phyloP scores from a whole-genome alignment of 2,113 vertebrate genomes.

The Lutjanus erythropterus region DNA sequence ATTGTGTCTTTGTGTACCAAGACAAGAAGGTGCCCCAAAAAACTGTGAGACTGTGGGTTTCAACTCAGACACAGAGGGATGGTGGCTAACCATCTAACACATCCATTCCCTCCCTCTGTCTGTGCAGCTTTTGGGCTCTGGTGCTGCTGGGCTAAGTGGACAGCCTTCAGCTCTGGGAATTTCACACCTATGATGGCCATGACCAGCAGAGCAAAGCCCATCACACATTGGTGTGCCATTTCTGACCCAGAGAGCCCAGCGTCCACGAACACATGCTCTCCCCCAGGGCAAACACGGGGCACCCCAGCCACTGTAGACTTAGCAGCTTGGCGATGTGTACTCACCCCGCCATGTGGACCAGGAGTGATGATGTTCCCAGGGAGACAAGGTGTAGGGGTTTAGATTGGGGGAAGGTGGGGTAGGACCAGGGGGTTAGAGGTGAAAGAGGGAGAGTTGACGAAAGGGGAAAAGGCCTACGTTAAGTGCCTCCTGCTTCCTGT shows the following conservation, averaged over 20 bases:
- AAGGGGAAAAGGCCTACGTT: background rate
- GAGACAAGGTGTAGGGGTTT: slow-evolving; percentile 44
- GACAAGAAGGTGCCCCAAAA: slow-evolving; percentile 17
- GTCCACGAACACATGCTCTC: slow-evolving; percentile 69
- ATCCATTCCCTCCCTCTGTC: slow-evolving; percentile 44
- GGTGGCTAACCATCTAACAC: slow-evolving; percentile 53
- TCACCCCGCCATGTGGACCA: slow-evolving; percentile 73
- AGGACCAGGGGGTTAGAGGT: slow-evolving; percentile 15
- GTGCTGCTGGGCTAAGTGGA: slow-evolving; percentile 43
- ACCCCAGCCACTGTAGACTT: slow-evolving; percentile 78
- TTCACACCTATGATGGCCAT: slow-evolving; percentile 54
- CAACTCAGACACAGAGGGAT: slow-evolving; percentile 52
- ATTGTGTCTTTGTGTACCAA: slow-evolving; percentile 37
- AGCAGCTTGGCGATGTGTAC: slow-evolving; percentile 83
- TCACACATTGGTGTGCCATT: slow-evolving; percentile 71
- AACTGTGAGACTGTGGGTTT: slow-evolving; percentile 51
- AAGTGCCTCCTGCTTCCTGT: background rate
- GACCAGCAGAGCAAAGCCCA: slow-evolving; percentile 37
- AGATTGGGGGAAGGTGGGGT: slow-evolving; percentile 10
- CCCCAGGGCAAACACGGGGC: slow-evolving; percentile 76
- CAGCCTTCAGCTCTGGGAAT: slow-evolving; percentile 68
- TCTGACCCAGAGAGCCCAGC: slow-evolving; percentile 61
- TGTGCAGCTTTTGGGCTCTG: slow-evolving; percentile 39
- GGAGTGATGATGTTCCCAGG: slow-evolving; percentile 82
- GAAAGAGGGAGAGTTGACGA: slow-evolving; percentile 43